Evolutionary conservation across 1,140 invertebrate species (phyloP).

Genomic region (Microvelia longipes): DNA sequence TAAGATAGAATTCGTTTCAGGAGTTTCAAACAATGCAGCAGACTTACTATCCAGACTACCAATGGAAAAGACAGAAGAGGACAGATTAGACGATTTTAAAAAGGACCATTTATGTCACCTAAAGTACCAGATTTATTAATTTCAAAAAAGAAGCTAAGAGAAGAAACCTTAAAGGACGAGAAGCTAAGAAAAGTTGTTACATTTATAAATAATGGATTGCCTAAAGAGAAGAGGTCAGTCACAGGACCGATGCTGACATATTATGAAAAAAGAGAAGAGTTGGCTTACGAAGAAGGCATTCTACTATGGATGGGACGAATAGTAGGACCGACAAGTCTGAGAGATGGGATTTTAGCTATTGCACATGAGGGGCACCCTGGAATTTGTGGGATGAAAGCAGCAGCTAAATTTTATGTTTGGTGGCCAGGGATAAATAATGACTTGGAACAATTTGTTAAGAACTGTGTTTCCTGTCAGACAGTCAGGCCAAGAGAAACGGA

Average conservation of each 20-base stretch:
- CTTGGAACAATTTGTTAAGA: too few species aligned
- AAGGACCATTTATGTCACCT: background rate
- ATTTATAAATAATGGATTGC: background rate
- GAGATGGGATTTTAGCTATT: background rate
- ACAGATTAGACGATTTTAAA: background rate
- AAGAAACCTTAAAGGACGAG: background rate
- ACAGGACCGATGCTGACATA: background rate
- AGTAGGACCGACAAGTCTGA: background rate
- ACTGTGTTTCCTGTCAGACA: too few species aligned
- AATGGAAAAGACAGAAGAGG: background rate
- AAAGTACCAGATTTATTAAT: background rate
- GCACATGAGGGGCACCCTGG: background rate
- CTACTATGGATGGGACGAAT: background rate
- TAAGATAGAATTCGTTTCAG: background rate
- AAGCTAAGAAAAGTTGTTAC: background rate
- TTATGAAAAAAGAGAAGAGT: background rate
- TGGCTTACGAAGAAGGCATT: background rate
- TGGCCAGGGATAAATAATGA: too few species aligned
- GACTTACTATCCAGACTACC: background rate
- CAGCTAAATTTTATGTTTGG: background rate
- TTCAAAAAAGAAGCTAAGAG: background rate
- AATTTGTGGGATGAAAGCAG: background rate
- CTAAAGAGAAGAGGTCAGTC: background rate
- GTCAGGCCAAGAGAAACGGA: too few species aligned
- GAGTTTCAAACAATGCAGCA: background rate